A percentile compares a stretch with the other conserved stretches of the same genome.
phyloP scores from a whole-genome alignment of 2,888 invertebrate genomes.

The Lamellibrachia columna region DNA sequence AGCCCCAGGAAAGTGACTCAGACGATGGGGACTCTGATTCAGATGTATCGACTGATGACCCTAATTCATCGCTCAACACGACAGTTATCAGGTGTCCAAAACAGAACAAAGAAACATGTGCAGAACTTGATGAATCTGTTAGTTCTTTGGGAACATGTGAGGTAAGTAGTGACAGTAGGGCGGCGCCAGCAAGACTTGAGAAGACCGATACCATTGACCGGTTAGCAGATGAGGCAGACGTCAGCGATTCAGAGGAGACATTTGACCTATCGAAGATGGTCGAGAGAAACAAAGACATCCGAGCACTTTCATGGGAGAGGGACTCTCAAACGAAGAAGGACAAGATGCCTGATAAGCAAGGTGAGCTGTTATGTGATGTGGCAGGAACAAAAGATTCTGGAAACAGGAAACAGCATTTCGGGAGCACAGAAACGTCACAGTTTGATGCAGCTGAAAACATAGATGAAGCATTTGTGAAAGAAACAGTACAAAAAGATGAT shows the following conservation, averaged over 20 bases:
- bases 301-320: too few relatives aligned
- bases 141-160: not conserved
- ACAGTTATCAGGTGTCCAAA: not conserved
- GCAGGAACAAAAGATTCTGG: too few relatives aligned
- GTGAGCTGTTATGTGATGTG: too few relatives aligned
- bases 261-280: too few relatives aligned
- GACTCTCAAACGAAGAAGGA: too few relatives aligned
- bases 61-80: not conserved
- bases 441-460: not conserved
- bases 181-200: not conserved
- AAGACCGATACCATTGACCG: too few relatives aligned
- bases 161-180: not conserved
- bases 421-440: too few relatives aligned
- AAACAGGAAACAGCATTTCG: too few relatives aligned
- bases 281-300: too few relatives aligned
- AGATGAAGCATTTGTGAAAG: not conserved
- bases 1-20: slow-evolving; percentile 41
- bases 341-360: too few relatives aligned
- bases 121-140: not conserved
- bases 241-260: too few relatives aligned
- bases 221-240: too few relatives aligned
- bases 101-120: not conserved
- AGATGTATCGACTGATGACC: not conserved
- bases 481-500: not conserved
- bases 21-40: not conserved